Evolutionary conservation across 1,140 invertebrate genomes (phyloP).

Genomic region (Calycopis cecrops): DNA sequence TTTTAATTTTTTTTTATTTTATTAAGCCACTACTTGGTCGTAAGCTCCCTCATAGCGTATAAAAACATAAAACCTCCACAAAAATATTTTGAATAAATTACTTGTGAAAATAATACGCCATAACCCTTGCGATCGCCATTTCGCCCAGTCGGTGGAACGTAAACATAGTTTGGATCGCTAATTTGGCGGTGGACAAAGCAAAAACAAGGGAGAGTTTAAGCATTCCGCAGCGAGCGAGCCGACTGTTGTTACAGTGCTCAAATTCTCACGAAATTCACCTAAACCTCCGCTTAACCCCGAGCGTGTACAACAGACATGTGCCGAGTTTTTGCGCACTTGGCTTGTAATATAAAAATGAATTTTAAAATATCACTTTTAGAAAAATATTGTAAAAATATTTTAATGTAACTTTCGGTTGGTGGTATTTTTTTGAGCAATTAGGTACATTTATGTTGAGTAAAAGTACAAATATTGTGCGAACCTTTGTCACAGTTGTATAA

Average conservation of each 20-base stretch:
- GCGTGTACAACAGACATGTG: slow-evolving; percentile 9
- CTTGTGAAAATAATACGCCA: neutral
- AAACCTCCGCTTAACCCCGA: slow-evolving; percentile 12
- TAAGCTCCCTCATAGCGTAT: no score
- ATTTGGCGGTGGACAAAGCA: slow-evolving; percentile 19
- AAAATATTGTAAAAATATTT: neutral
- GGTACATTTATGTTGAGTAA: no score
- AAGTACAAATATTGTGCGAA: no score
- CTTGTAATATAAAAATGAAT: slow-evolving; percentile 1
- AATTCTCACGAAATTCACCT: slow-evolving; percentile 27
- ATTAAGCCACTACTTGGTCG: no score
- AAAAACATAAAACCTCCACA: no score
- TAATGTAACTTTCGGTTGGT: no score
- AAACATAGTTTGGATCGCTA: slow-evolving; percentile 14
- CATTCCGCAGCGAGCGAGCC: slow-evolving; percentile 19
- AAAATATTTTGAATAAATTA: neutral
- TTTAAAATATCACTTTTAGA: slow-evolving; percentile 7
- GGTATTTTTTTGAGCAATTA: no score
- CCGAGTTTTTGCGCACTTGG: slow-evolving; percentile 2
- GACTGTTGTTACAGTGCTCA: slow-evolving; percentile 22
- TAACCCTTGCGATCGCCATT: neutral
- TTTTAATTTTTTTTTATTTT: no score
- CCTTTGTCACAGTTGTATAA: no score
- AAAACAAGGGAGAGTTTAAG: slow-evolving; percentile 21
- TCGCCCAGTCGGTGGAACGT: neutral